phyloP scores from a whole-genome alignment of 2,113 vertebrate genomes.

The Melanerpes aurifrons region DNA sequence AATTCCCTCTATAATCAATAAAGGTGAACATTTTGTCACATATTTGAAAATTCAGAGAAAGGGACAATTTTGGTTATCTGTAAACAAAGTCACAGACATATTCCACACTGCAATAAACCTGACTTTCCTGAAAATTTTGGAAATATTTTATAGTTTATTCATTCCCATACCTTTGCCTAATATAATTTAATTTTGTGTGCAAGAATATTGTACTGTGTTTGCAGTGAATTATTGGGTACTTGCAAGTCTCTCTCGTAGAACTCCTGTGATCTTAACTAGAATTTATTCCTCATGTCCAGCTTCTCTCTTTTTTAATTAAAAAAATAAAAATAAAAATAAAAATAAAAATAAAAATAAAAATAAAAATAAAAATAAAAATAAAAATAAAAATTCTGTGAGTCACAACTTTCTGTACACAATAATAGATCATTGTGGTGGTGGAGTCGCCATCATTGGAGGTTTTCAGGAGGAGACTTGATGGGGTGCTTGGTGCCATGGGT shows the following conservation, averaged over 20 bases:
- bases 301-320: not conserved
- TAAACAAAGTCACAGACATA: not conserved
- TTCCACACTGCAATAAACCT: not conserved
- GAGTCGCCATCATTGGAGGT: no score
- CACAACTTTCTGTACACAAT: not conserved
- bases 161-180: not conserved
- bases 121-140: not conserved
- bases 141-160: fast-evolving
- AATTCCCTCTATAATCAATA: not conserved
- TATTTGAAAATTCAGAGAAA: not conserved
- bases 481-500: no score
- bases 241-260: not conserved
- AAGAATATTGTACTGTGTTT: not conserved
- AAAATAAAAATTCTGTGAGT: not conserved
- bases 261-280: not conserved
- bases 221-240: not conserved
- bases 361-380: not conserved
- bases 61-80: not conserved
- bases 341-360: not conserved
- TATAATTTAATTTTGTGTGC: not conserved
- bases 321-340: not conserved
- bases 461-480: no score
- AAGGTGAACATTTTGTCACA: not conserved
- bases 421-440: not conserved
- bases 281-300: not conserved